These are phyloP conservation scores for Distichodus sexfasciatus DNA, from an alignment of 2,797 vertebrate species.

Conservation along the genomic window DNA sequence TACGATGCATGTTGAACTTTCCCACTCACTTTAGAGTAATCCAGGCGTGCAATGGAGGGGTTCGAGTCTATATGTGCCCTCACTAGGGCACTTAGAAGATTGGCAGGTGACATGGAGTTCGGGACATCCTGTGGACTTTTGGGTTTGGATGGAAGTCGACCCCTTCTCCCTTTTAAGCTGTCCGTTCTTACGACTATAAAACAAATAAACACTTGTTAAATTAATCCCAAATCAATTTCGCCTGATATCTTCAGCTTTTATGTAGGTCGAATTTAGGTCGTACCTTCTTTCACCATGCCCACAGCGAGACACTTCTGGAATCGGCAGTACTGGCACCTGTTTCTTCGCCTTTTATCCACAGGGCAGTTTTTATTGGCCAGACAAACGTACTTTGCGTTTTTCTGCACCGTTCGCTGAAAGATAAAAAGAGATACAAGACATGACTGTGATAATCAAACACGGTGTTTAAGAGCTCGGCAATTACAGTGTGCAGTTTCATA, in stretches of 20 bases:
- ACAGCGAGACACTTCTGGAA: constrained; percentile 96
- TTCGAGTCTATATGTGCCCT: constrained; percentile 94
- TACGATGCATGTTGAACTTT: no score
- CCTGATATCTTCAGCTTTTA: neutral
- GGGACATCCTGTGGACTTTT: constrained; percentile 82
- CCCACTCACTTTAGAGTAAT: constrained; percentile 88
- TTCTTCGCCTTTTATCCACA: constrained; percentile 92
- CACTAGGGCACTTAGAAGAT: constrained; percentile 86
- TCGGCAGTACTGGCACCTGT: constrained; percentile 94
- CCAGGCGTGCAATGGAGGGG: constrained; percentile 85
- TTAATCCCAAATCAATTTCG: neutral
- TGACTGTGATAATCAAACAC: neutral
- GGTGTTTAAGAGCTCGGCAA: constrained; percentile 2
- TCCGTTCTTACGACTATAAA: constrained; percentile 90
- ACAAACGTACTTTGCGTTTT: constrained; percentile 95
- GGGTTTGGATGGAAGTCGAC: constrained; percentile 92
- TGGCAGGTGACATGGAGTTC: constrained; percentile 78
- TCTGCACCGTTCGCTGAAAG: constrained; percentile 91
- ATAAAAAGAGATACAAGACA: constrained; percentile 17
- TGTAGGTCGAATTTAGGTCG: constrained; percentile 4
- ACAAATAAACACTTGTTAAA: neutral
- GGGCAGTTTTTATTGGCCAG: constrained; percentile 93
- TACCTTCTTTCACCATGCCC: constrained; percentile 98
- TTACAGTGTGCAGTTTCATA: constrained; percentile 34
- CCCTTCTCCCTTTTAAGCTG: constrained; percentile 89